Conservation (phyloP, 37 sponge, comb jelly and placozoan genomes). For the Amphimedon queenslandica region DNA sequence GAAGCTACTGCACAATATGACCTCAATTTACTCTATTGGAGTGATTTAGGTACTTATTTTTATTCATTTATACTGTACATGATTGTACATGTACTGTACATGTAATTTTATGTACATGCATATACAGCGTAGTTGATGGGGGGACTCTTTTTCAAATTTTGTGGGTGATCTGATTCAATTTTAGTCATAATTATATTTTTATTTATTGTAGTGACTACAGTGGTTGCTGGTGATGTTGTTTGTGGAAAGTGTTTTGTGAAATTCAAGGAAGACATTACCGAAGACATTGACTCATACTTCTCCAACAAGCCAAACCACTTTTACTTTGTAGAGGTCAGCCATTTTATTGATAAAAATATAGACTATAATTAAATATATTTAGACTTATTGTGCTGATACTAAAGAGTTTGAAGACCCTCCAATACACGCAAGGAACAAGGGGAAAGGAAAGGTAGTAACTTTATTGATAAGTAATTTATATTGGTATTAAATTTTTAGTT, state of each 20-base stretch:
- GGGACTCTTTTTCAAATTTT: too few relatives aligned
- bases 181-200: too few relatives aligned
- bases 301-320: conserved; percentile 37
- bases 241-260: conserved; percentile 64
- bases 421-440: too few relatives aligned
- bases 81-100: background rate
- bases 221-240: conserved; percentile 50
- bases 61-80: background rate
- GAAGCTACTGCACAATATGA: conserved; percentile 37
- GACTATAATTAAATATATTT: background rate
- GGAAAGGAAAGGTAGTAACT: too few relatives aligned
- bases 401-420: conserved; percentile 56
- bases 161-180: too few relatives aligned
- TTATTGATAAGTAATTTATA: too few relatives aligned
- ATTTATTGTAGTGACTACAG: too few relatives aligned
- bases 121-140: too few relatives aligned
- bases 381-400: conserved; percentile 40
- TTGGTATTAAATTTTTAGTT: too few relatives aligned
- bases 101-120: too few relatives aligned
- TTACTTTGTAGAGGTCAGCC: conserved; percentile 63
- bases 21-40: conserved; percentile 79
- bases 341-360: background rate
- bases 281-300: conserved; percentile 53
- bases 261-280: conserved; percentile 52
- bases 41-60: conserved; percentile 45